phyloP scores from a whole-genome alignment of 2,888 invertebrate genomes.

The Gastrophysa polygoni region DNA sequence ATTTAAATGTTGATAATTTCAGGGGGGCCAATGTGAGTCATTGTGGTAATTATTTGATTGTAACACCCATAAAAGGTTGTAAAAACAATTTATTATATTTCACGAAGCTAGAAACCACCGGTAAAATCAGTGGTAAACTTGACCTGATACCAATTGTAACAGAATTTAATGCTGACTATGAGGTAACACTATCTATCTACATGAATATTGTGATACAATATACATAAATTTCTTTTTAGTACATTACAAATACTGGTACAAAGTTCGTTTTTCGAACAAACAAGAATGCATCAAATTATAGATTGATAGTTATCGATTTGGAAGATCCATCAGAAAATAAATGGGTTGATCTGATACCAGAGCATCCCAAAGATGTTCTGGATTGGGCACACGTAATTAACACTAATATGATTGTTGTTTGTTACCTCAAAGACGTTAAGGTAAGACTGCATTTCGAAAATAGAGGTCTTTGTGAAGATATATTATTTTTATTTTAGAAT shows the following conservation, averaged over 20 bases:
- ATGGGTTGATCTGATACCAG: constrained; percentile 84
- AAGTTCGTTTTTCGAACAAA: constrained; percentile 90
- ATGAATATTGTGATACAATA: neutral
- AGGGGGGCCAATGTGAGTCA: constrained; percentile 87
- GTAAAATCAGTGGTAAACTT: constrained; percentile 68
- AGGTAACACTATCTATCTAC: constrained; percentile 68
- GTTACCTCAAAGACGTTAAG: constrained; percentile 94
- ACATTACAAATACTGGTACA: constrained; percentile 85
- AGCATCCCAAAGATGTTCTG: constrained; percentile 85
- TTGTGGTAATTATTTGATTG: constrained; percentile 88
- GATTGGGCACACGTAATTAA: constrained; percentile 89
- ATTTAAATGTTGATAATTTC: constrained; percentile 23
- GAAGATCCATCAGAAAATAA: constrained; percentile 72
- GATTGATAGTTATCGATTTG: constrained; percentile 83
- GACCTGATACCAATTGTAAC: constrained; percentile 81
- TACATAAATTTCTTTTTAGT: constrained; percentile 63
- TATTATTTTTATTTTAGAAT: constrained; percentile 64
- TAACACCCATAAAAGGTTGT: constrained; percentile 85
- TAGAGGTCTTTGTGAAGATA: too few species aligned
- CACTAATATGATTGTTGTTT: constrained; percentile 82
- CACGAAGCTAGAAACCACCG: constrained; percentile 73
- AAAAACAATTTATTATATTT: constrained; percentile 90
- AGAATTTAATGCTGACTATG: constrained; percentile 92
- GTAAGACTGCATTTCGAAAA: constrained; percentile 60
- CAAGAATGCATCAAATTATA: constrained; percentile 91